Evolutionary conservation across 2,888 invertebrate species (phyloP).

Genomic region (Clusia tigrina): DNA sequence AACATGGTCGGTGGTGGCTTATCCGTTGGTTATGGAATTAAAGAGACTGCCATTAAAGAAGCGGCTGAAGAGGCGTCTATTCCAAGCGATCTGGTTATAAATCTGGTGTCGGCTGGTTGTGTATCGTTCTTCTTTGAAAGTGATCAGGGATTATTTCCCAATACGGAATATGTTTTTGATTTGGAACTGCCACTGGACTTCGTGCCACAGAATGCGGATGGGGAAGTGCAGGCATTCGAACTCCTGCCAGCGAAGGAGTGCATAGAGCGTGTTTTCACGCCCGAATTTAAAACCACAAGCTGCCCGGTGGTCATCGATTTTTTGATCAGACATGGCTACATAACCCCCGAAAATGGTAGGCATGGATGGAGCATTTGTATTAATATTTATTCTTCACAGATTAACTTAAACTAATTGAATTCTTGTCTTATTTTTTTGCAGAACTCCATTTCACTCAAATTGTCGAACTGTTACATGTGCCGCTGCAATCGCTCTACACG

Average conservation of each 20-base stretch:
- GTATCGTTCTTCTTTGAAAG: slow-evolving; percentile 84
- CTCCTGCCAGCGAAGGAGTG: slow-evolving; percentile 84
- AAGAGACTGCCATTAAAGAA: slow-evolving; percentile 92
- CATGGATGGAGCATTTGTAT: slow-evolving; percentile 1
- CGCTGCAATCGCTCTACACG: slow-evolving; percentile 82
- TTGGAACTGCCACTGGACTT: slow-evolving; percentile 90
- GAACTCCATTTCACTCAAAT: slow-evolving; percentile 85
- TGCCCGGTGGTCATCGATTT: slow-evolving; percentile 92
- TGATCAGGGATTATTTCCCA: slow-evolving; percentile 91
- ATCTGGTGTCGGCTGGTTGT: slow-evolving; percentile 64
- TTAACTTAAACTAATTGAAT: background rate
- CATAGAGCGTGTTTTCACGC: slow-evolving; percentile 79
- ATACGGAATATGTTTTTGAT: slow-evolving; percentile 94
- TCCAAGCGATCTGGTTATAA: slow-evolving; percentile 77
- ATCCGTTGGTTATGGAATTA: slow-evolving; percentile 85
- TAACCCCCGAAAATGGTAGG: slow-evolving; percentile 88
- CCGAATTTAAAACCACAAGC: slow-evolving; percentile 93
- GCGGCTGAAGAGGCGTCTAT: slow-evolving; percentile 95
- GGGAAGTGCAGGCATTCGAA: slow-evolving; percentile 92
- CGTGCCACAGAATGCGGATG: slow-evolving; percentile 90
- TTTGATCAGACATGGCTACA: slow-evolving; percentile 87
- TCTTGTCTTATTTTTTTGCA: slow-evolving; percentile 65
- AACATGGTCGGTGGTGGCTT: slow-evolving; percentile 95
- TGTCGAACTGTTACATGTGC: slow-evolving; percentile 87
- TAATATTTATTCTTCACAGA: slow-evolving; percentile 19